Evolutionary conservation across 2,888 invertebrate genomes (phyloP), one percentile per base, ranked within the genome.

Genomic region (Eudemis profundana): DNA sequence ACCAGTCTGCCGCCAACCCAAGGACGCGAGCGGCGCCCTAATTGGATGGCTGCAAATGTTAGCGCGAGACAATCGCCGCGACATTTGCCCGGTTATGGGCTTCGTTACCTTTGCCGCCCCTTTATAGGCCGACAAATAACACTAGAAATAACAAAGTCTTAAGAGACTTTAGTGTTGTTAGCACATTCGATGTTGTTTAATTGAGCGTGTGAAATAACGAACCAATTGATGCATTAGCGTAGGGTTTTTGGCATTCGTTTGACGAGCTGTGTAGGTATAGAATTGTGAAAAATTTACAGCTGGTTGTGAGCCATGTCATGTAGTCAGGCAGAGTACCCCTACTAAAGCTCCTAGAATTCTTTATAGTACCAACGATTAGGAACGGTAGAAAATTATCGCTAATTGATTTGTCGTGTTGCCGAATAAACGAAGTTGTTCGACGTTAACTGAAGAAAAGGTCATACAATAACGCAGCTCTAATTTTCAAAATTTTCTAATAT

Each of bases 21-120:
- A 44, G 44, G 40, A 40, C 44, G n/a, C 47, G 23, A 2, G 36
- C 17, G 29, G 36, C 17, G 29, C 78, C 84, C 84, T 89, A 89
- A 89, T 89, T 88, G 89, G 89, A 76, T 71, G 71, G 69, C 78
- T 78, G 78, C 81, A 89, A 89, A 89, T 88, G 89, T 87, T 89
- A 87, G 86, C 78, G 67, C 73, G 79, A 76, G 79, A 82, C 84
- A 81, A 85, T 84, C 82, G 82, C 70, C 82, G 78, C 81, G 89
- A 79, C 88, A 89, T 89, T 89, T 89, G 77, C 75, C 67, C 57
- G 71, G 72, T 75, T 79, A 82, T 76, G 73, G 76, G 78, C 72
- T 78, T 77, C 77, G 79, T 83, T 82, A 79, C 84, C 78, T 81
- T 81, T 77, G 68, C 46, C 65, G 56, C 78, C 73, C 72, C 74